Percentiles rank a stretch among this genome's conserved stretches.
phyloP scores from a whole-genome alignment of 2,888 invertebrate genomes.

The Norana najaformis region DNA sequence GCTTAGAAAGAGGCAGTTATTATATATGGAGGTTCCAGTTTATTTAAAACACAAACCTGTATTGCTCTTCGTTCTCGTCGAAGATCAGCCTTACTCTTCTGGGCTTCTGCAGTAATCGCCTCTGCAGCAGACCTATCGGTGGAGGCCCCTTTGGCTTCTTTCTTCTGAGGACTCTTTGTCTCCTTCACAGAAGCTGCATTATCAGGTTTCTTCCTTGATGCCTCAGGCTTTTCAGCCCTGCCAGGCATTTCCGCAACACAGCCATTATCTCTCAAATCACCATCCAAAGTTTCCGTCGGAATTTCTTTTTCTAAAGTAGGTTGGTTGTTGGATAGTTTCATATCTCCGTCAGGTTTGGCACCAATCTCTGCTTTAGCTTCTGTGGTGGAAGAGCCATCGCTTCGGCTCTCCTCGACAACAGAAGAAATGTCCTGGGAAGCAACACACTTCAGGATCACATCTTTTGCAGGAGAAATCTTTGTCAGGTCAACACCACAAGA shows the following conservation, averaged over 20 bases:
- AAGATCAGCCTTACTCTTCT: slow-evolving; percentile 26
- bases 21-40: background rate
- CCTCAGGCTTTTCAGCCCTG: background rate
- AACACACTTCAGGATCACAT: background rate
- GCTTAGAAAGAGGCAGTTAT: background rate
- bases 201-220: background rate
- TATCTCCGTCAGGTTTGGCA: background rate
- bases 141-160: background rate
- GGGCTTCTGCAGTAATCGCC: background rate
- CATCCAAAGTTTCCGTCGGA: background rate
- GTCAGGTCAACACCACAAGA: background rate
- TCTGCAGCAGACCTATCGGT: background rate
- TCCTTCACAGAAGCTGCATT: background rate
- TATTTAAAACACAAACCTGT: slow-evolving; percentile 23
- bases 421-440: background rate
- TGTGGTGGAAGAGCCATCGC: background rate
- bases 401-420: background rate
- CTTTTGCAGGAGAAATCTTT: background rate
- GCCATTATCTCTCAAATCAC: background rate
- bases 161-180: background rate
- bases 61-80: background rate
- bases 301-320: background rate
- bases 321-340: background rate
- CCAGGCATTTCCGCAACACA: background rate
- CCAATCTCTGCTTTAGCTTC: background rate